Percentiles rank a stretch among this genome's conserved stretches.
These are phyloP conservation scores for Pygocentrus nattereri DNA, from an alignment of 2,797 vertebrate genomes.

Conservation along the genomic window DNA sequence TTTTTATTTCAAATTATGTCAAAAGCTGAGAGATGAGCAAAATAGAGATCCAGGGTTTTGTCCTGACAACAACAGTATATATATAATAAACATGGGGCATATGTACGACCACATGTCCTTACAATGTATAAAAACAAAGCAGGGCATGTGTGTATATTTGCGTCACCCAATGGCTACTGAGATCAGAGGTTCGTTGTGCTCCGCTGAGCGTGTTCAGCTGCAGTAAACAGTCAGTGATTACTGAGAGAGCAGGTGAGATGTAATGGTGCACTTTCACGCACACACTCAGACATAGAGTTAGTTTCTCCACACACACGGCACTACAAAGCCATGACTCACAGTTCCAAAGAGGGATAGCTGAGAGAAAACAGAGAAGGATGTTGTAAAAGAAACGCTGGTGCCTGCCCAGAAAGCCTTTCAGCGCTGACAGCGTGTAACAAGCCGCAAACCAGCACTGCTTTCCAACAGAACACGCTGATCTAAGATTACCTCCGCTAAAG, in stretches of 20 bases:
- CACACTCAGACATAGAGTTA: constrained; percentile 18
- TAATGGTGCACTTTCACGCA: constrained; percentile 49
- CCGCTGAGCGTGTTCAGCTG: constrained; percentile 45
- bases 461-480: constrained; percentile 58
- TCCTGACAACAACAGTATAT: not conserved
- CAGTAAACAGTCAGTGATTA: constrained; percentile 59
- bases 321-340: constrained; percentile 55
- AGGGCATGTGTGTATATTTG: constrained; percentile 31
- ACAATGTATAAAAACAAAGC: not conserved
- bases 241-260: constrained; percentile 57
- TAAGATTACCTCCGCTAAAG: constrained; percentile 58
- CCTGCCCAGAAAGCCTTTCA: constrained; percentile 49
- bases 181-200: constrained; percentile 55
- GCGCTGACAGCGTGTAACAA: constrained; percentile 61
- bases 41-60: too few species aligned
- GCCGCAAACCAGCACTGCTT: constrained; percentile 55
- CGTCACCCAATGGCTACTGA: constrained; percentile 35
- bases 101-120: not conserved
- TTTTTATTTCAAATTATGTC: too few species aligned
- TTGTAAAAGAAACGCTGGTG: constrained; percentile 54
- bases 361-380: constrained; percentile 54
- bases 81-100: not conserved
- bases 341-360: constrained; percentile 43
- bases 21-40: too few species aligned
- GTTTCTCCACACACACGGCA: constrained; percentile 24